phyloP scores from a whole-genome alignment of 2,797 vertebrate genomes.

The Melanotaenia parkinsoni region DNA sequence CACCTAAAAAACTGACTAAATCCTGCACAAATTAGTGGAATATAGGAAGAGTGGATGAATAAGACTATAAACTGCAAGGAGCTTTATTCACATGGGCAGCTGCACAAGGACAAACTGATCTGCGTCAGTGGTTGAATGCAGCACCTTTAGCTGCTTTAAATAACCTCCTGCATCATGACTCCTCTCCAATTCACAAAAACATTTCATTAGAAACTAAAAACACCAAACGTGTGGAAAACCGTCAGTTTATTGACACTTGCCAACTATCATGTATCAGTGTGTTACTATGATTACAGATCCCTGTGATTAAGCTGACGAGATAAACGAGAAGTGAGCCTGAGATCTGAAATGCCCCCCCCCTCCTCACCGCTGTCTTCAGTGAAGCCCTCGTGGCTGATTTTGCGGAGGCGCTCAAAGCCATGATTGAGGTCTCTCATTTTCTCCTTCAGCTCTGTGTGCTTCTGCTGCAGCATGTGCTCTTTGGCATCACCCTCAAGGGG shows the following conservation, averaged over 20 bases:
- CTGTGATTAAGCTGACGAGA: conserved; percentile 33
- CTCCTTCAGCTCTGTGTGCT: conserved; percentile 91
- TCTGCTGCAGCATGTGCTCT: conserved; percentile 84
- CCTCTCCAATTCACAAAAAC: background rate
- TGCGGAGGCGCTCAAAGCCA: conserved; percentile 92
- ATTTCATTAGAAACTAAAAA: conserved; percentile 21
- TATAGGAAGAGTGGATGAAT: background rate
- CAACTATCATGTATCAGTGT: background rate
- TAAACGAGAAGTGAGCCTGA: conserved; percentile 17
- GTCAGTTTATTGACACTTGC: background rate
- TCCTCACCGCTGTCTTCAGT: conserved; percentile 85
- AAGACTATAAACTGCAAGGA: background rate
- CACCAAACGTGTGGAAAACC: conserved; percentile 17
- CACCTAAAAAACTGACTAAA: background rate
- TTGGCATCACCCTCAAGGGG: conserved; percentile 85
- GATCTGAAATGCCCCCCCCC: conserved; percentile 1
- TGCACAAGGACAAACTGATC: conserved; percentile 19
- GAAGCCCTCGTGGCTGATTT: conserved; percentile 93
- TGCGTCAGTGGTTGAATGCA: background rate
- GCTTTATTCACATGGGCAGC: background rate
- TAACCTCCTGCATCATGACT: background rate
- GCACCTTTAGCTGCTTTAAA: background rate
- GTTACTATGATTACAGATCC: conserved; percentile 39
- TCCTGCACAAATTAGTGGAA: background rate
- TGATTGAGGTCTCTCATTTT: conserved; percentile 90